Evolutionary conservation across 2,113 vertebrate genomes (phyloP).

Genomic region (Alligator mississippiensis): DNA sequence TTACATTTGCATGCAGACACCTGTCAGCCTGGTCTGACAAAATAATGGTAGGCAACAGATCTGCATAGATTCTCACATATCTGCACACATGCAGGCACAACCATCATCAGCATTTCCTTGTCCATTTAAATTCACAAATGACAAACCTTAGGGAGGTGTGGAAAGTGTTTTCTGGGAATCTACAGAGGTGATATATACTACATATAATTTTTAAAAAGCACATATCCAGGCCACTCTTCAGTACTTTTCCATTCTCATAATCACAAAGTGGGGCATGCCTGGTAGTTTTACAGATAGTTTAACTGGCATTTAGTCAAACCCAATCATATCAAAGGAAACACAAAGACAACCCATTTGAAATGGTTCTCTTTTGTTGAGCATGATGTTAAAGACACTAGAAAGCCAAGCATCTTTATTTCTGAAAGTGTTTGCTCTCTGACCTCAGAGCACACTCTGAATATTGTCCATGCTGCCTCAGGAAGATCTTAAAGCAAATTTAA

Average conservation of each 20-base stretch:
- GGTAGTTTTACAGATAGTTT: neutral
- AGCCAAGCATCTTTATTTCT: neutral
- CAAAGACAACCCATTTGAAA: neutral
- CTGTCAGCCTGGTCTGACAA: neutral
- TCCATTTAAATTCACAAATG: neutral
- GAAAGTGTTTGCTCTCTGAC: neutral
- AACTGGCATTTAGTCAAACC: neutral
- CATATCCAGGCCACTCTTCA: neutral
- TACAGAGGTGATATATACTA: neutral
- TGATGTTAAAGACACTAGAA: neutral
- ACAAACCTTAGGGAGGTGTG: neutral
- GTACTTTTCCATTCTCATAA: neutral
- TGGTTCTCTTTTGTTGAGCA: neutral
- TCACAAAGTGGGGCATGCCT: rapidly evolving
- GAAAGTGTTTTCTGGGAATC: rapidly evolving
- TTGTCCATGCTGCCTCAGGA: neutral
- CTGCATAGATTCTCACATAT: neutral
- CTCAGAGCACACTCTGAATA: neutral
- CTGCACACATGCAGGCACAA: neutral
- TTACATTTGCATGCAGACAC: rapidly evolving
- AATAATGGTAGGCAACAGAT: neutral
- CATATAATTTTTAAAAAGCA: neutral
- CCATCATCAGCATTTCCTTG: neutral
- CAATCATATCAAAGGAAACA: neutral
- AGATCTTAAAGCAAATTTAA: neutral